Base-by-base conservation (phyloP, 2,797 vertebrate species). In the Gadopsis marmoratus region DNA sequence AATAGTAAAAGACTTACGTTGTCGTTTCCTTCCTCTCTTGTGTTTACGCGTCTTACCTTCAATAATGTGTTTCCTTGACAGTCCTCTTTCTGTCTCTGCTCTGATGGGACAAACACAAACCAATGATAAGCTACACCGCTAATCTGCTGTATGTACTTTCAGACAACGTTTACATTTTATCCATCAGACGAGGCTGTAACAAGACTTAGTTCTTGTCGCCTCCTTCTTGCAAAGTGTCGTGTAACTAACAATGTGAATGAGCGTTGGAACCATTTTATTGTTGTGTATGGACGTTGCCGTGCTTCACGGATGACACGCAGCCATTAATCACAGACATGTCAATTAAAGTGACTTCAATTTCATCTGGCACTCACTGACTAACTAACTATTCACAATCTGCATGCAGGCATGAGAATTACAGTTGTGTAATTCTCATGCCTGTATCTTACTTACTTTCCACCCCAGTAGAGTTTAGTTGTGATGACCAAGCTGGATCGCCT, bases 401-500 rank as follows among this genome's bases (percentile, higher is more conserved):
- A 2, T 23, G 39, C 17, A 35, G 19, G 11, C 10, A 31, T 26
- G 19, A 7, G 51, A 66, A 59, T 43, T 0, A 53, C 5, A 62
- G 7, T 62, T 72, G 16, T 35, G 1, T 48, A 5, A 66, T 26
- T 13, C 37, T 85, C 26, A 26, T 26, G 26, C 26, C 26, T 26
- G 26, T 26, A 2, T 26, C 0, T 13, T 43, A 96, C 97, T 98
- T 96, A 99, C 98, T 98, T 99, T 96, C 98, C 98, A 83, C 98
- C 98, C 98, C 98, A 99, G 95, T 98, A 99, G 60, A 99, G 96
- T 91, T 99, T 99, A 9, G 98, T 99, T 61, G 98, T 99, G 71
- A 99, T 99, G 90, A 99, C 98, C 91, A 99, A 91, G 86, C 97
- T 99, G 91, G 98, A 99, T 58, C 98, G 95, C 94, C 98, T 99